Conservation (phyloP, 2,113 vertebrate species). For the Hypanus sabinus region DNA sequence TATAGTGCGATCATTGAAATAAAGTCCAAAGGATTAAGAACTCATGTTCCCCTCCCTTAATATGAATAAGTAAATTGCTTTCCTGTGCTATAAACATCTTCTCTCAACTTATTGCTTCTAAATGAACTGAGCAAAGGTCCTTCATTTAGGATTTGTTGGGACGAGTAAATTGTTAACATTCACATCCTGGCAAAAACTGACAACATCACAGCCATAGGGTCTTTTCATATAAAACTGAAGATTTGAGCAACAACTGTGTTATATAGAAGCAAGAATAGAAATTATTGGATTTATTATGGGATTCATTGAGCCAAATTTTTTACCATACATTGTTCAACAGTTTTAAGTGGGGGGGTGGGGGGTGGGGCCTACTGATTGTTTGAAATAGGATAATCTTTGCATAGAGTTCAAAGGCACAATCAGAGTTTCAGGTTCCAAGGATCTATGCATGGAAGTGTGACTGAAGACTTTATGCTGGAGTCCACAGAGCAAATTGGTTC, state of each 20-base stretch:
- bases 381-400: background rate
- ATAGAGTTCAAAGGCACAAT: background rate
- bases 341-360: too few species aligned
- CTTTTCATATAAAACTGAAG: background rate
- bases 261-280: background rate
- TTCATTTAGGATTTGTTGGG: background rate
- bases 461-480: background rate
- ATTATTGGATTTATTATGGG: background rate
- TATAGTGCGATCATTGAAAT: slow-evolving; percentile 14
- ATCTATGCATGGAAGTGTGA: background rate
- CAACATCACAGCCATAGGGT: background rate
- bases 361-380: background rate
- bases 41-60: slow-evolving; percentile 3
- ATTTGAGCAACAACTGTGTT: background rate
- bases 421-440: background rate
- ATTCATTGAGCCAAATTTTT: background rate
- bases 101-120: background rate
- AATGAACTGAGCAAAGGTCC: background rate
- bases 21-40: slow-evolving; percentile 28
- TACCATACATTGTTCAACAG: background rate
- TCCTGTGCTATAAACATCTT: slow-evolving; percentile 2
- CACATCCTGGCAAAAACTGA: background rate
- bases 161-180: background rate
- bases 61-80: slow-evolving; percentile 28
- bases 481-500: background rate